These are phyloP conservation scores for Tenualosa ilisha DNA, from an alignment of 2,797 vertebrate species.

Conservation along the genomic window DNA sequence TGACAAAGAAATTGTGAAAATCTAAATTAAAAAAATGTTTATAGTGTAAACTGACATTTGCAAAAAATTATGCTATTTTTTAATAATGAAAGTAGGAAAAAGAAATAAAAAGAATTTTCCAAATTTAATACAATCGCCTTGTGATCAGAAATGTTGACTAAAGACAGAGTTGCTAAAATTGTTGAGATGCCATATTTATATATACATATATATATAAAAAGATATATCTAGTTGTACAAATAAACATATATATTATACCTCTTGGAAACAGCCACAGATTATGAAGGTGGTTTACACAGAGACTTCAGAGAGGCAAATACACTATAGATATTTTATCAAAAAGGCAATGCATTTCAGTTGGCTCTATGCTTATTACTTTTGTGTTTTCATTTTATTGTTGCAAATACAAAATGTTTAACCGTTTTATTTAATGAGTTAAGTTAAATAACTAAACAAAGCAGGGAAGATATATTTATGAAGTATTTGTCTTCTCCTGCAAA, in stretches of 20 bases:
- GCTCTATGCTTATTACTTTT: constrained; percentile 49
- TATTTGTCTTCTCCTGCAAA: constrained; percentile 83
- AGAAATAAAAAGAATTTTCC: constrained; percentile 80
- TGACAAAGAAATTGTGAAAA: constrained; percentile 75
- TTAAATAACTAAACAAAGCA: constrained; percentile 76
- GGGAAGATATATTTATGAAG: constrained; percentile 87
- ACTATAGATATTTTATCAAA: constrained; percentile 68
- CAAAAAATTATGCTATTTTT: constrained; percentile 94
- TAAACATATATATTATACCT: constrained; percentile 76
- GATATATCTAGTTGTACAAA: constrained; percentile 55
- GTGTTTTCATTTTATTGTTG: constrained; percentile 60
- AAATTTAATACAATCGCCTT: constrained; percentile 73
- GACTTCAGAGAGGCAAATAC: constrained; percentile 63
- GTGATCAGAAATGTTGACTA: constrained; percentile 85
- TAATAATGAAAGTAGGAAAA: constrained; percentile 92
- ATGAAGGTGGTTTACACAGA: constrained; percentile 59
- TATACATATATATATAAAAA: constrained; percentile 57
- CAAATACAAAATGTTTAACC: constrained; percentile 69
- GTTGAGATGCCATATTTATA: constrained; percentile 92
- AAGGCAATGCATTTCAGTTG: constrained; percentile 67
- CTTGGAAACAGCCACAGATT: constrained; percentile 83
- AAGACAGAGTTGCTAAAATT: constrained; percentile 80
- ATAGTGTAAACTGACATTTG: constrained; percentile 93
- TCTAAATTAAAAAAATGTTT: constrained; percentile 78
- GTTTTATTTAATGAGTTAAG: constrained; percentile 93